Evolutionary conservation across 30 jellyfish, hydroid and myxozoan genomes (phyloP), one percentile per base, ranked within the genome.

Genomic region (Turritopsis dohrnii): DNA sequence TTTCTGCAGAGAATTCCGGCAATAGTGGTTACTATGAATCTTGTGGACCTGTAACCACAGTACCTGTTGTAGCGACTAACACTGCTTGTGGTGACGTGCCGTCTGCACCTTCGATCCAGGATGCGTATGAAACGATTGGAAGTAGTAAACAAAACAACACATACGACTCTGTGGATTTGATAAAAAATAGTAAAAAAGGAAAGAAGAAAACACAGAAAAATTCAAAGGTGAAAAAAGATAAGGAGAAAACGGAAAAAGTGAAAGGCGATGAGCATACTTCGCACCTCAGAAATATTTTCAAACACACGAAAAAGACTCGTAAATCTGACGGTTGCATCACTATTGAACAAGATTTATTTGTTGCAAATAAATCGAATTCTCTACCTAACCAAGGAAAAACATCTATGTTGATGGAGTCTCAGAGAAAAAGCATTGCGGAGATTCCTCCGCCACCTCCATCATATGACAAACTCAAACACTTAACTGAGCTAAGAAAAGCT

Each of bases 391-490:
- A 23, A 7, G 77, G 30, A 69, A 23, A 27, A n/a, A 69, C 31
- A 17, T n/a, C 77, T 9, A n/a, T 69, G 16, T n/a, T 27, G 30
- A 23, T 27, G 9, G 77, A 69, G n/a, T 21, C 28, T 21, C 21
- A 18, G 81, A 0, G 52, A n/a, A 25, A n/a, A n/a, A 23, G 24
- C 24, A 29, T 29, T 23, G 54, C 69, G 16, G 52, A 25, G 53
- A 18, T 66, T 23, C 89, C 89, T 21, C 89, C 89, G 18, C 89
- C 89, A 18, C 86, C 71, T 21, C 89, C 89, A 7, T 82, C 89
- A 5, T 86, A 65, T 28, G 89, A 82, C 52, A 66, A 71, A 71
- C 71, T 82, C 27, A 82, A 65, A 52, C 89, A 82, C 31, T 26
- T 82, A 25, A 82, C 89, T 18, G 89, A 82, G 74, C 77, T n/a